Percentiles rank a stretch among this genome's conserved stretches.
Evolutionary conservation across 2,797 vertebrate genomes (phyloP).

Genomic region (Myotis findleyi): DNA sequence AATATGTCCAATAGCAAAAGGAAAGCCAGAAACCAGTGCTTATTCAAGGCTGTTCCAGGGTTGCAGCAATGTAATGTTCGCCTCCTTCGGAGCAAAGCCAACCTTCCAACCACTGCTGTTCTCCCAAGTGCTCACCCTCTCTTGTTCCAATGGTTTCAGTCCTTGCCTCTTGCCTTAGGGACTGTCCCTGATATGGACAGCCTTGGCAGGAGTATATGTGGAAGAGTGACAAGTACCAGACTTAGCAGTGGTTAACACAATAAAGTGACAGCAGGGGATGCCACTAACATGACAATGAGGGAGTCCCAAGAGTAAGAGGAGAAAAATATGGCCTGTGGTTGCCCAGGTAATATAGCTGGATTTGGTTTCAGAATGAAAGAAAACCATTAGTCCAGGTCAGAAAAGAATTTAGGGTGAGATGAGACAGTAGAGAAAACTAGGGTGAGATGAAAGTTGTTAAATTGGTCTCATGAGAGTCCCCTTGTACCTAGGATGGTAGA

Average conservation of each 20-base stretch:
- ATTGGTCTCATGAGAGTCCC: background rate
- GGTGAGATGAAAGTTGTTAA: background rate
- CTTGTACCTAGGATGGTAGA: background rate
- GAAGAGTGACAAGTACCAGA: background rate
- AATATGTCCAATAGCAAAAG: background rate
- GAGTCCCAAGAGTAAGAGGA: background rate
- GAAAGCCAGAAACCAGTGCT: background rate
- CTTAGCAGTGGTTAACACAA: background rate
- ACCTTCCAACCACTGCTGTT: background rate
- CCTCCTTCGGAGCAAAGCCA: background rate
- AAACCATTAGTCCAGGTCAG: background rate
- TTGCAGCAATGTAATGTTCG: accelerated
- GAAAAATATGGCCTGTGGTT: background rate
- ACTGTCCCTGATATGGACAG: too few relatives aligned
- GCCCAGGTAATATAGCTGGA: background rate
- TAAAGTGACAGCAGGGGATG: background rate
- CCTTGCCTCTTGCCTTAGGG: background rate
- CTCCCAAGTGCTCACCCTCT: accelerated
- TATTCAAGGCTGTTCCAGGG: background rate
- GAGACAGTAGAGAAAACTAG: background rate
- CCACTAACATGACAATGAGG: background rate
- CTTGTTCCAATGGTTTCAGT: background rate
- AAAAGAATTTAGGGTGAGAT: background rate
- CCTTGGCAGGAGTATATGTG: accelerated
- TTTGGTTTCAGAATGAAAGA: background rate